Conservation (phyloP, 2,888 invertebrate species). For the Fragum whitleyi region DNA sequence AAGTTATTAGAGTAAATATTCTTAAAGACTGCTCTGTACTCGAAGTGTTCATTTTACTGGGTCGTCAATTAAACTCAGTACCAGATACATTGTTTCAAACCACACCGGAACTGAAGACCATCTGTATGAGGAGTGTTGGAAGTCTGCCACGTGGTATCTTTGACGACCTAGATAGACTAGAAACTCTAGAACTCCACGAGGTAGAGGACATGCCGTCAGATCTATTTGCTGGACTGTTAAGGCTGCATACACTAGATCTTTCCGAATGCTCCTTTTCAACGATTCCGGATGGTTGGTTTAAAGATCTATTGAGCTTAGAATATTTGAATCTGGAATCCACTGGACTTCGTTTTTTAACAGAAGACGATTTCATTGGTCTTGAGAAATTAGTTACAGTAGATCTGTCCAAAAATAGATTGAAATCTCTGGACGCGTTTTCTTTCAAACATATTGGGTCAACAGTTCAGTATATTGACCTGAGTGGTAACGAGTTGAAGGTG, state of each 20-base stretch:
- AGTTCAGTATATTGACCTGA: constrained; percentile 19
- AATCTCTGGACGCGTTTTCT: constrained; percentile 10
- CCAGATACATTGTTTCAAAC: constrained; percentile 20
- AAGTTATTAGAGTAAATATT: background rate
- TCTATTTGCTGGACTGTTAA: constrained; percentile 19
- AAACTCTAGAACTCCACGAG: constrained; percentile 30
- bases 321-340: constrained; percentile 25
- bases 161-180: constrained; percentile 11
- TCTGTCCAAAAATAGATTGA: background rate
- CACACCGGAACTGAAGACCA: background rate
- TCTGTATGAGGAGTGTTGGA: constrained; percentile 27
- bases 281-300: constrained; percentile 31
- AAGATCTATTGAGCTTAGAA: constrained; percentile 27
- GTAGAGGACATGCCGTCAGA: constrained; percentile 29
- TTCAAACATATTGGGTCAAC: constrained; percentile 18
- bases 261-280: constrained; percentile 12
- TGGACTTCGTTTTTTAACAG: constrained; percentile 1
- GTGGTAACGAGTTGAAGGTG: constrained; percentile 22
- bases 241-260: constrained; percentile 34
- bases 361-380: constrained; percentile 5
- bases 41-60: background rate
- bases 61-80: background rate
- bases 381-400: constrained; percentile 18
- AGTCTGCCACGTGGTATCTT: constrained; percentile 30
- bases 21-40: background rate